Evolutionary conservation across 2,797 vertebrate species (phyloP).

Genomic region (Muscicapa comitata): DNA sequence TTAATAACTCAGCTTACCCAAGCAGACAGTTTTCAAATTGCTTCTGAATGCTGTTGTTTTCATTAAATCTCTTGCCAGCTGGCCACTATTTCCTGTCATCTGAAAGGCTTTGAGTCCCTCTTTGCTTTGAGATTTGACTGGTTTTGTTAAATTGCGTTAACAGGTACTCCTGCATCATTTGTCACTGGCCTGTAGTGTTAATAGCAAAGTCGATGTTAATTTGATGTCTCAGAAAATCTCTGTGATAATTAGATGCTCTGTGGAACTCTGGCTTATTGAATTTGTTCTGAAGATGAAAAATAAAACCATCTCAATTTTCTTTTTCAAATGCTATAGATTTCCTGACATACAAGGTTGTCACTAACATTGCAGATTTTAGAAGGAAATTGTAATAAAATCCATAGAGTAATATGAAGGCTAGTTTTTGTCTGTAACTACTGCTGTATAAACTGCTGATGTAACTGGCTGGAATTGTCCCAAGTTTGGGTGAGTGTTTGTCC

Average conservation of each 20-base stretch:
- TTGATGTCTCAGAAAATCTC: neutral
- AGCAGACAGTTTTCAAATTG: conserved; percentile 20
- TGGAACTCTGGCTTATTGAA: neutral
- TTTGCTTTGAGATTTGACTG: neutral
- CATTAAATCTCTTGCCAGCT: conserved; percentile 10
- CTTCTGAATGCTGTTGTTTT: neutral
- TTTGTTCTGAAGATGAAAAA: conserved; percentile 4
- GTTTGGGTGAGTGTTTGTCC: conserved; percentile 35
- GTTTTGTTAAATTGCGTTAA: neutral
- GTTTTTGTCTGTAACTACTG: neutral
- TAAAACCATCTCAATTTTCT: neutral
- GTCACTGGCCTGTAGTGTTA: neutral
- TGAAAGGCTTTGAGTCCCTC: neutral
- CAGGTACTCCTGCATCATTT: neutral
- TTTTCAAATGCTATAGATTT: neutral
- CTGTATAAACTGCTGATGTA: conserved; percentile 17
- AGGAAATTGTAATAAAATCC: neutral
- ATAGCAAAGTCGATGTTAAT: neutral
- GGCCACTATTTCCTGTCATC: neutral
- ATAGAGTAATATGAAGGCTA: neutral
- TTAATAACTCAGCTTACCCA: conserved; percentile 1
- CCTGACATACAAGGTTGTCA: neutral
- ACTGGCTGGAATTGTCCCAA: conserved; percentile 10
- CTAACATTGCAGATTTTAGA: conserved; percentile 15
- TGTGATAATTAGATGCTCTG: neutral